Base-by-base conservation (phyloP, 2,888 invertebrate genomes). In the Troides helena region DNA sequence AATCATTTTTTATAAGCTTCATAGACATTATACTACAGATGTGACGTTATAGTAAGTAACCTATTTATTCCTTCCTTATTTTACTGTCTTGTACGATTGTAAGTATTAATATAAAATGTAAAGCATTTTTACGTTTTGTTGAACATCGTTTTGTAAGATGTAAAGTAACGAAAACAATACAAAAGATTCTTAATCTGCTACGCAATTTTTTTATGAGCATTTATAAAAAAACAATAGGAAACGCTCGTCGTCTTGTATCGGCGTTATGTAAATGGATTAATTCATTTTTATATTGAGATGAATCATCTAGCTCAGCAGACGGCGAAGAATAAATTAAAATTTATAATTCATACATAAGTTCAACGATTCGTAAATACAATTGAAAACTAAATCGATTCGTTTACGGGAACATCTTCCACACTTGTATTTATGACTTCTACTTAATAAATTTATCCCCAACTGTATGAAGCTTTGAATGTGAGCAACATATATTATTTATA, bases 231-330 rank as follows among this genome's bases (percentile, higher is more conserved):
- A 21, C 57, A 43, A 36, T 36, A 68, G 63, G 63, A 68, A 68
- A 68, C 53, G 21, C 36, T 36, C 30, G 36, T 53, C 58, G 57
- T 68, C 56, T 61, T 68, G 62, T 63, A 68, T 58, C 62, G 50
- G n/a, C 58, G 50, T 63, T 63, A 63, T 59, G 58, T 63, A 68
- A 68, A 63, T 23, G 46, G 63, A 68, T 57, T 62, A 62, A 62
- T 62, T 36, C 50, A 68, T 63, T 58, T 68, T 68, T 61, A 58
- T 63, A 43, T 58, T 36, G 56, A 59, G 68, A 69, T 69, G 69
- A 65, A 69, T 69, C 65, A 69, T 65, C 43, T 53, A 57, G 30
- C n/a, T 65, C 61, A 18, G 43, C 25, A 30, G 57, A 62, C 43
- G 39, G 57, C 43, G 61, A 57, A 30, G 58, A 65, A 64, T 64